Evolutionary conservation across 2,888 invertebrate species (phyloP), one percentile per base, ranked within the genome.

Genomic region (Parnassius glacialis): DNA sequence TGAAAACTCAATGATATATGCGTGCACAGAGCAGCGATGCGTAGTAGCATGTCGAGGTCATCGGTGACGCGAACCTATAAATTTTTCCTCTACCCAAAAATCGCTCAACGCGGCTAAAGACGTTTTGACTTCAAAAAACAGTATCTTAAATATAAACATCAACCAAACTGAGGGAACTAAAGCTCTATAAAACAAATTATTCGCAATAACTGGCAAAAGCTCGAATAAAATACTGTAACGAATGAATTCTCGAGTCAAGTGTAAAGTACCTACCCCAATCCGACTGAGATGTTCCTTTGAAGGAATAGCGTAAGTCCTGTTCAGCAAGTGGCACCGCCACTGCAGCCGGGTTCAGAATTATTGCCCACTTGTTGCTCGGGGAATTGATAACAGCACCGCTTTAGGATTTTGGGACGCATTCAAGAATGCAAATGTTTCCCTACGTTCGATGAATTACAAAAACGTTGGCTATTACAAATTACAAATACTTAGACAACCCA

Each of bases 341-440:
- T 77, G 82, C 75, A 84, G 83, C 83, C 80, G 82, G 80, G 84
- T 83, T 85, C 86, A 88, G 84, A 90, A 89, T 90, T 90, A 91
- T 90, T 78, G 85, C 71, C 90, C 90, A 91, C 91, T 90, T 90
- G 90, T 91, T 91, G 90, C 90, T 68, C 74, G 76, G 82, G 79
- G 86, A 89, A 89, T 90, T 90, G 90, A 90, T 90, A 90, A 89
- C 86, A 85, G 81, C 79, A 83, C 71, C 71, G 74, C 71, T 64
- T 66, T 69, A 70, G 69, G 71, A 76, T 79, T 89, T 88, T 84
- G 83, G 87, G 83, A 76, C 76, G 77, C 76, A 81, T 83, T 87
- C 84, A 81, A 86, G 82, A 83, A 84, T 80, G 78, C 74, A 80
- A 73, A 76, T 74, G 67, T 70, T 75, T 72, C 71, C 44, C 50